Evolutionary conservation across 1,140 invertebrate genomes (phyloP), one percentile per base, ranked within the genome.

Genomic region (Mactra quadrangularis): DNA sequence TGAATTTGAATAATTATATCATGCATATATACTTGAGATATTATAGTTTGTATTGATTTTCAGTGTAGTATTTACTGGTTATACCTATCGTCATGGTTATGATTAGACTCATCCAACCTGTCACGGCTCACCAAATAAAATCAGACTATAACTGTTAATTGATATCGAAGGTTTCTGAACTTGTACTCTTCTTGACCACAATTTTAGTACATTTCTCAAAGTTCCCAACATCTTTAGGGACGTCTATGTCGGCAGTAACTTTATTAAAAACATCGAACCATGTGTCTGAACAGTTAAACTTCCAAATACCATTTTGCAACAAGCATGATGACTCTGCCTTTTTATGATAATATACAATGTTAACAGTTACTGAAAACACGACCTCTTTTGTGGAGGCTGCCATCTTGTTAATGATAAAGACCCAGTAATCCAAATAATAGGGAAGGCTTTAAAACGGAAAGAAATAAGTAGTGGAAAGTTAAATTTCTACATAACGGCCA

Each of bases 201-300:
- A 47, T 19, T 47, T 62, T 38, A 35, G 31, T 22, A 62, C 35
- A 38, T 62, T 33, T 62, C 38, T 35, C 15, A 35, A 31, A 11
- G 19, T 19, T 33, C 38, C 59, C 15, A 6, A 11, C 4, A 11
- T 53, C 52, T 13, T 59, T 59, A 9, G 59, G 59, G 3, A 59
- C 2, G 3, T 31, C 19, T 19, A 29, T 59, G 9, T 22, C 29
- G 7, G 27, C 55, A 6, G 17, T 22, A 38, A 25, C 27, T 15
- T 35, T 38, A 11, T 38, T 19, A 22, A 35, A 62, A 1, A 62
- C 59, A 62, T 38, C 31, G 19, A 62, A 62, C 59, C 59, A 62
- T 7, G 29, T 62, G 19, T 62, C 1, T 19, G 35, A 15, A 3
- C 2, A 1, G 38, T n/a, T 62, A 38, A 62, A 62, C 19, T 62